Percentiles rank a stretch among this genome's conserved stretches.
phyloP scores from a whole-genome alignment of 2,888 invertebrate species.

The Caenorhabditis sp. region DNA sequence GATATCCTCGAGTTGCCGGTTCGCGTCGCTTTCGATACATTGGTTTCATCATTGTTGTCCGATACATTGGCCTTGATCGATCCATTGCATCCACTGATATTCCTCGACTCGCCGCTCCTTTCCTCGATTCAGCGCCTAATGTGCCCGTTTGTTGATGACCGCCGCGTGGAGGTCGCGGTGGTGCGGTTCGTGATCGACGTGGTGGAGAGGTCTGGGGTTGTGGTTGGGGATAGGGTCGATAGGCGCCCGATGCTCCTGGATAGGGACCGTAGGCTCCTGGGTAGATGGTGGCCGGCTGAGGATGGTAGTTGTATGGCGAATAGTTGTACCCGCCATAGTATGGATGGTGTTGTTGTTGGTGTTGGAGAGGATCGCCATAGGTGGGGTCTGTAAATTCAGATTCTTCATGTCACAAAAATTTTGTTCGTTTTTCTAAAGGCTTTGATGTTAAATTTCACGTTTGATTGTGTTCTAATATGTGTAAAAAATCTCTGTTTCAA shows the following conservation, averaged over 20 bases:
- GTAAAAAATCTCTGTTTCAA: no score
- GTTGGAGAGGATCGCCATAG: slow-evolving; percentile 32
- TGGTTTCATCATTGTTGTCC: slow-evolving; percentile 34
- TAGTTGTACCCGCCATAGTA: slow-evolving; percentile 41
- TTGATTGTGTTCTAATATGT: no score
- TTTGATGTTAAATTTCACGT: no score
- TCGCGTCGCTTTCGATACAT: slow-evolving; percentile 58
- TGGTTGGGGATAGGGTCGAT: slow-evolving; percentile 62
- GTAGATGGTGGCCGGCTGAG: slow-evolving; percentile 22
- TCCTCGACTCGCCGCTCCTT: slow-evolving; percentile 39
- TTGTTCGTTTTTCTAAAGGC: no score
- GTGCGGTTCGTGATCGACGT: slow-evolving; percentile 59
- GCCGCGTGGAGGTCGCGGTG: slow-evolving; percentile 46
- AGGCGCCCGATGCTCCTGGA: slow-evolving; percentile 50
- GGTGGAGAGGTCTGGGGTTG: slow-evolving; percentile 55
- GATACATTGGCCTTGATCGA: slow-evolving; percentile 9
- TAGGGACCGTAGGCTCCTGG: slow-evolving; percentile 55
- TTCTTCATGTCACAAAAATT: neutral
- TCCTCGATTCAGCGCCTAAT: slow-evolving; percentile 26
- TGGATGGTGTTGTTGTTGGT: slow-evolving; percentile 28
- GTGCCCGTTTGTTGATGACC: slow-evolving; percentile 27
- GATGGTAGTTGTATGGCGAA: slow-evolving; percentile 35
- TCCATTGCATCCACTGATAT: slow-evolving; percentile 52
- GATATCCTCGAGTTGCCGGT: slow-evolving; percentile 38
- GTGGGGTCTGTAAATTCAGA: slow-evolving; percentile 21